A percentile compares a stretch with the other conserved stretches of the same genome.
Evolutionary conservation across 2,113 vertebrate genomes (phyloP).

Genomic region (Orcinus orca): DNA sequence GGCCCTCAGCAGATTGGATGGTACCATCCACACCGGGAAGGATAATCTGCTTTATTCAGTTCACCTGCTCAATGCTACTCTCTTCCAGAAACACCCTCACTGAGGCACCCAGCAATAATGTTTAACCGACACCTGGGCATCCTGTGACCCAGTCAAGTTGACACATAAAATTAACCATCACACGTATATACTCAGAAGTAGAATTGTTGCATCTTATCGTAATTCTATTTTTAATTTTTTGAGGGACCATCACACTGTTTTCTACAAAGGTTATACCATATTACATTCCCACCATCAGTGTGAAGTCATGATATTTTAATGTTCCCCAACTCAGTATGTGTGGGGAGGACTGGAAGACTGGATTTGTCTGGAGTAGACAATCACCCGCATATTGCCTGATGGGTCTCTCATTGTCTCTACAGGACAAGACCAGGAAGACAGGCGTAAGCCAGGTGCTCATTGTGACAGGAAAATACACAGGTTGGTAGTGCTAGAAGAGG

Average conservation of each 20-base stretch:
- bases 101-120: background rate
- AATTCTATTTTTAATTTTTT: background rate
- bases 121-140: background rate
- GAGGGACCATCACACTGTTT: background rate
- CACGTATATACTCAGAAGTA: background rate
- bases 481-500: background rate
- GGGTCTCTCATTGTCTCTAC: background rate
- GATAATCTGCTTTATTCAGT: too few relatives aligned
- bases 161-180: background rate
- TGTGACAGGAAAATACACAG: background rate
- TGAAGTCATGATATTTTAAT: background rate
- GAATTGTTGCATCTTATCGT: background rate
- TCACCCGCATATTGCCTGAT: background rate
- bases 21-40: background rate
- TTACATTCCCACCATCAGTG: background rate
- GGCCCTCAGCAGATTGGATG: background rate
- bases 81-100: background rate
- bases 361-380: background rate
- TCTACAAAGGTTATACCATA: background rate
- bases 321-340: background rate
- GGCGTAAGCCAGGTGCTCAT: background rate
- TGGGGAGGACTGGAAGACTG: background rate
- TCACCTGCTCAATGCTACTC: background rate
- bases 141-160: background rate
- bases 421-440: background rate